Base-by-base conservation (phyloP, 2,888 invertebrate species). In the Molorchus minor region DNA sequence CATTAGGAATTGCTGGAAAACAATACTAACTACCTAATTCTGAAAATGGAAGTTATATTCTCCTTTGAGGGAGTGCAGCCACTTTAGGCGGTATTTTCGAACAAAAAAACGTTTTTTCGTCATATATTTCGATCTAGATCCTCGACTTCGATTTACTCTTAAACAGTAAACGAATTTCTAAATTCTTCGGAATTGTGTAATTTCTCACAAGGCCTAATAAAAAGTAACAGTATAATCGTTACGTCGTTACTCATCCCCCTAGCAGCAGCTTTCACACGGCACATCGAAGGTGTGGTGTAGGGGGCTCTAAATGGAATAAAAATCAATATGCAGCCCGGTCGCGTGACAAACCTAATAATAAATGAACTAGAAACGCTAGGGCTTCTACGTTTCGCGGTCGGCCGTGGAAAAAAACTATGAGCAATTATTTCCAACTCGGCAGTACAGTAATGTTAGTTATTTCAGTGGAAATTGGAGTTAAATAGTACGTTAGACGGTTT, bases 281-380 rank as follows among this genome's bases (percentile, higher is more conserved):
- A 70, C 61, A 65, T 51, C 53, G 58, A 71, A 76, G 75, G 75
- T 74, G 75, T 72, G 75, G 62, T 72, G 64, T 62, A n/a, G 60
- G 56, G 60, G 68, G 68, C 70, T 71, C 74, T 72, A 72, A 74
- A 73, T 72, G 71, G 67, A 70, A 74, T 72, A 71, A 76, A 76
- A 77, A 77, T 77, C 77, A 71, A 77, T 77, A 73, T 68, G 53
- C 64, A 64, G 65, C 65, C 68, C 59, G 72, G 64, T 77, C 70
- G 77, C 77, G 77, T 77, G 77, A 77, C 76, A 74, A 68, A 73
- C 69, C 73, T 72, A 73, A 75, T 77, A 77, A 76, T 74, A 75
- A 77, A 75, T 71, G 68, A 69, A 69, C 62, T 66, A 62, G 66
- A 71, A 73, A 45, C 56, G 51, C 16, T 21, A 51, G 52, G 55